phyloP scores from a whole-genome alignment of 2,113 vertebrate species.

The Acrocephalus kingi region DNA sequence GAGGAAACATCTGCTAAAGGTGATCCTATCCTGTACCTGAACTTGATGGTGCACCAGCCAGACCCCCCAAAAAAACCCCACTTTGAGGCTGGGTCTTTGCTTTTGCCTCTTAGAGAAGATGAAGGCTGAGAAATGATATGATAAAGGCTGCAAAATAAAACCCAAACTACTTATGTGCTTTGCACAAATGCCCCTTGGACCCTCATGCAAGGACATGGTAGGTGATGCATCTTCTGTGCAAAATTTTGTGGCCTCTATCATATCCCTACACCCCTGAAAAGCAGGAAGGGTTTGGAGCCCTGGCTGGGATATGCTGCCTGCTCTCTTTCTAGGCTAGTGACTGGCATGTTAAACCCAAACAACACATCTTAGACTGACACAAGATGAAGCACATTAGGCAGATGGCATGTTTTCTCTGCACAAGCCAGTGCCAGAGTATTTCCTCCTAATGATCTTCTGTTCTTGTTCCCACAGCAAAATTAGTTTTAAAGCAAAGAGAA shows the following conservation, averaged over 20 bases:
- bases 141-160: background rate
- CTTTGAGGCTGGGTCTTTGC: background rate
- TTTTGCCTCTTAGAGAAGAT: background rate
- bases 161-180: background rate
- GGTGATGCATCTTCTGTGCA: background rate
- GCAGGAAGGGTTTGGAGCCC: background rate
- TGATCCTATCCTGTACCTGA: background rate
- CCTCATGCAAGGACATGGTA: fast-evolving
- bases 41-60: background rate
- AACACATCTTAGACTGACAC: slow-evolving; percentile 34
- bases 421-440: background rate
- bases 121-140: background rate
- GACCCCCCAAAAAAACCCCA: background rate
- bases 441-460: slow-evolving; percentile 34
- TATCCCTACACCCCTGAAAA: background rate
- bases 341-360: slow-evolving; percentile 47
- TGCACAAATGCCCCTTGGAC: background rate
- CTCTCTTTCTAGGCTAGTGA: slow-evolving; percentile 14
- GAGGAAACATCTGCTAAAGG: background rate
- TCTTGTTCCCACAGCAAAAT: slow-evolving; percentile 49
- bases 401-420: slow-evolving; percentile 52
- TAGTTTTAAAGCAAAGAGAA: slow-evolving; percentile 48
- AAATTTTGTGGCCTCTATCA: background rate
- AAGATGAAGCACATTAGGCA: slow-evolving; percentile 57
- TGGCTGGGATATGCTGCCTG: background rate